phyloP scores from a whole-genome alignment of 1,140 invertebrate genomes.

The Scylla paramamosain region DNA sequence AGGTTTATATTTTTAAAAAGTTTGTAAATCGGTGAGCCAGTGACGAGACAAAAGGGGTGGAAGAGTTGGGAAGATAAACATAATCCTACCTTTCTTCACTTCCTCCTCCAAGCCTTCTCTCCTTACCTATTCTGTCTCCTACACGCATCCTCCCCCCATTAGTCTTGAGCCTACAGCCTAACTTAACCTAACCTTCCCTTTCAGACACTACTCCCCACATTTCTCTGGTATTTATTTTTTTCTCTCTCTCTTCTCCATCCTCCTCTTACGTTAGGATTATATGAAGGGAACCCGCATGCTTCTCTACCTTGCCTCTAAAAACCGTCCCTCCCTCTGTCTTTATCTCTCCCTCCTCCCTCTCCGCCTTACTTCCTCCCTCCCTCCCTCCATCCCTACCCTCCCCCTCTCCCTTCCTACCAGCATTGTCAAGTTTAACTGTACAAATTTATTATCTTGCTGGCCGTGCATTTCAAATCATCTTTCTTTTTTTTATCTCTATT shows the following conservation, averaged over 20 bases:
- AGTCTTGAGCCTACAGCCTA: too few relatives aligned
- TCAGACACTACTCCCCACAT: background rate
- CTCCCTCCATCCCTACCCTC: background rate
- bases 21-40: too few relatives aligned
- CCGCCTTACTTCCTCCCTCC: background rate
- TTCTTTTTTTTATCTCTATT: background rate
- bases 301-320: too few relatives aligned
- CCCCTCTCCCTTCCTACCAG: background rate
- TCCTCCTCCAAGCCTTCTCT: too few relatives aligned
- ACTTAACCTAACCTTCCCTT: background rate
- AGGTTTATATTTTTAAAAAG: too few relatives aligned
- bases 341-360: background rate
- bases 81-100: too few relatives aligned
- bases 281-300: too few relatives aligned
- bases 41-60: too few relatives aligned
- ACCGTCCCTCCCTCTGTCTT: background rate
- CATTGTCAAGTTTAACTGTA: background rate
- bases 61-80: too few relatives aligned
- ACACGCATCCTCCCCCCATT: too few relatives aligned
- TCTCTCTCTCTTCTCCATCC: background rate
- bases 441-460: conserved; percentile 2
- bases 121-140: too few relatives aligned
- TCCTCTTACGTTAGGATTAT: too few relatives aligned
- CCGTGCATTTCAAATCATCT: background rate
- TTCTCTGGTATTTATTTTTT: background rate